phyloP scores from a whole-genome alignment of 2,113 vertebrate genomes.

The Hystrix cristata region DNA sequence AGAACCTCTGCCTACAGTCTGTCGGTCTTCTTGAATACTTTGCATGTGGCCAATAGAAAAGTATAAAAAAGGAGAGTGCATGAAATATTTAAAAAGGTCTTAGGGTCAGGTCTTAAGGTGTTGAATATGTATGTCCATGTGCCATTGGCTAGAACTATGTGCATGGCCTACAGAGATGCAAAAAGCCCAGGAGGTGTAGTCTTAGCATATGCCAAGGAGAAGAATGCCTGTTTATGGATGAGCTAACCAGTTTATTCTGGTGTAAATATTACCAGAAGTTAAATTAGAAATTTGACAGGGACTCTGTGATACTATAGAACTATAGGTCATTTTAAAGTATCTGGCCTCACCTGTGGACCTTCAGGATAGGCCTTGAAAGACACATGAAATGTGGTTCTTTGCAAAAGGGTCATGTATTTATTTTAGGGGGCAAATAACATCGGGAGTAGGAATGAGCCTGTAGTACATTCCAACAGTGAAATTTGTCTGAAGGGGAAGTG shows the following conservation, averaged over 20 bases:
- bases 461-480: not conserved
- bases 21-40: not conserved
- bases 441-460: not conserved
- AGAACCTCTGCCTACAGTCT: not conserved
- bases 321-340: not conserved
- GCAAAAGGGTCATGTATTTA: not conserved
- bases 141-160: not conserved
- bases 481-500: not conserved
- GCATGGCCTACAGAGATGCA: not conserved
- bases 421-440: slow-evolving; percentile 31
- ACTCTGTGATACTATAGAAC: not conserved
- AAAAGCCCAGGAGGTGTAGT: not conserved
- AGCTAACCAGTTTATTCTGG: not conserved
- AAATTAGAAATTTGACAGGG: not conserved
- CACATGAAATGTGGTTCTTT: not conserved
- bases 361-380: not conserved
- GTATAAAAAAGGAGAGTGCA: not conserved
- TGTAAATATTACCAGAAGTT: not conserved
- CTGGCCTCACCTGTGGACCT: not conserved
- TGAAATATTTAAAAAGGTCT: not conserved
- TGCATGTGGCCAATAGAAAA: not conserved
- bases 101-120: not conserved
- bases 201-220: not conserved
- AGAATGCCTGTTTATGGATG: not conserved
- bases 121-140: not conserved